Percentiles rank a stretch among this genome's conserved stretches.
These are phyloP conservation scores for Pampusana beccarii DNA, from an alignment of 2,113 vertebrate genomes.

Conservation along the genomic window DNA sequence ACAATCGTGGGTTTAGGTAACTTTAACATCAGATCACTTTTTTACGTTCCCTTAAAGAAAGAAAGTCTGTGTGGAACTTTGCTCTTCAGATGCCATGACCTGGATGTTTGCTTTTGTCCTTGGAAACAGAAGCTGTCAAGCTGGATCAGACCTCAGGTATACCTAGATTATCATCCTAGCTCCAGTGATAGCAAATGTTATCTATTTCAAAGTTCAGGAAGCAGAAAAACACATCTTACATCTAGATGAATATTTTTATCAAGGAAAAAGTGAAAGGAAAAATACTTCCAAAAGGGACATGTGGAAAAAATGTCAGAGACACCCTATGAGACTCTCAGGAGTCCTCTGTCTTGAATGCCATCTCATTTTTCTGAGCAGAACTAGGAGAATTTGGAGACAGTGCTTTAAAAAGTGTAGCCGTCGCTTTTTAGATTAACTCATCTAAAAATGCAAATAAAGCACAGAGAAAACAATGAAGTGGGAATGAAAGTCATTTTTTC, in stretches of 20 bases:
- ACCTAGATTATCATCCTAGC: neutral
- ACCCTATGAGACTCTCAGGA: neutral
- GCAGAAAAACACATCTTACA: neutral
- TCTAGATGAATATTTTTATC: neutral
- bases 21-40: neutral
- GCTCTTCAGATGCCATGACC: neutral
- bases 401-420: neutral
- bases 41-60: neutral
- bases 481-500: neutral
- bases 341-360: neutral
- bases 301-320: neutral
- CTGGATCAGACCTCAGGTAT: neutral
- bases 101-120: neutral
- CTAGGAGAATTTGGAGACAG: neutral
- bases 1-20: neutral
- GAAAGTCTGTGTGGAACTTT: neutral
- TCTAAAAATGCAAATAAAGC: neutral
- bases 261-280: neutral
- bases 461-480: neutral
- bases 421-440: neutral
- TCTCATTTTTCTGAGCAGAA: neutral
- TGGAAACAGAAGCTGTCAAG: neutral
- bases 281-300: neutral
- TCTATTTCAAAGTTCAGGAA: neutral
- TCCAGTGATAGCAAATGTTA: neutral